A percentile compares a stretch with the other conserved stretches of the same genome.
phyloP scores from a whole-genome alignment of 2,113 vertebrate species.

The Ceratotherium simum region DNA sequence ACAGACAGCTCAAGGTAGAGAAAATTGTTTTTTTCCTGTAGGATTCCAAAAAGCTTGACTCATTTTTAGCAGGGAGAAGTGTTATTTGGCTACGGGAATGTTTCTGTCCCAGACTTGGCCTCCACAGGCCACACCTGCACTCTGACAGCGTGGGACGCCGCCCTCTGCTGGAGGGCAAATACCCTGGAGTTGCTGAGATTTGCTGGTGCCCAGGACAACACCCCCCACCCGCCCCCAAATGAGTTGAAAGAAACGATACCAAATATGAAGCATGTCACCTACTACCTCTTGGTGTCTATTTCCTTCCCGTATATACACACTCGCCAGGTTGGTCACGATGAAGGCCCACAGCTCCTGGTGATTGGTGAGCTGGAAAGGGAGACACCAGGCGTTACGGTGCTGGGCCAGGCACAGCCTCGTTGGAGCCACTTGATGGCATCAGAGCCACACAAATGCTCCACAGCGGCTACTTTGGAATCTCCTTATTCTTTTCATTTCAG shows the following conservation, averaged over 20 bases:
- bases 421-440: neutral
- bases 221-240: neutral
- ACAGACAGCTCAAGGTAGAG: neutral
- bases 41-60: neutral
- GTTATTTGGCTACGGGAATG: neutral
- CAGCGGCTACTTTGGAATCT: neutral
- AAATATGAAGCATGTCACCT: constrained; percentile 67
- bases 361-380: constrained; percentile 92
- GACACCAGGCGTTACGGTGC: neutral
- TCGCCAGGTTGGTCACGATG: constrained; percentile 98
- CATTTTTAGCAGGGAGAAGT: neutral
- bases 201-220: neutral
- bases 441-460: neutral
- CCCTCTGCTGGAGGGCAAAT: neutral
- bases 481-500: neutral
- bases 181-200: neutral
- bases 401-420: accelerated
- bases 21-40: neutral
- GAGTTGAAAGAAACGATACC: constrained; percentile 59
- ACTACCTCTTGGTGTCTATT: constrained; percentile 97
- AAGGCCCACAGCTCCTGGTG: constrained; percentile 99
- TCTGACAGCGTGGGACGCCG: neutral
- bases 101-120: neutral
- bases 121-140: accelerated
- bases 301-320: constrained; percentile 98